Conservation (phyloP, 1,140 invertebrate genomes). For the Dinoponera quadriceps region DNA sequence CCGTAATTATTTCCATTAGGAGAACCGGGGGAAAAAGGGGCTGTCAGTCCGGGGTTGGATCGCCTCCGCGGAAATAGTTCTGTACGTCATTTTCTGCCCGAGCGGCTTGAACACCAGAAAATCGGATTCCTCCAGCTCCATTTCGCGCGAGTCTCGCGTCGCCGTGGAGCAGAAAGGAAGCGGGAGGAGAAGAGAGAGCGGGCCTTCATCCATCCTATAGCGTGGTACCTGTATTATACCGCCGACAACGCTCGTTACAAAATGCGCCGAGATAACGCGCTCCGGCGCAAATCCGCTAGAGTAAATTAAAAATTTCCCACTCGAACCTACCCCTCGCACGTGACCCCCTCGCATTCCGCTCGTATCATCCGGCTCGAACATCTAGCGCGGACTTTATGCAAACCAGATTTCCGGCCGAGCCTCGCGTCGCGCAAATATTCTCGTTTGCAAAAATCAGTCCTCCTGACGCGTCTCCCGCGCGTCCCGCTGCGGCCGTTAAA, state of each 20-base stretch:
- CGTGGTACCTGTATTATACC: slow-evolving; percentile 39
- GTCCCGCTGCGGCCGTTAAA: slow-evolving; percentile 17
- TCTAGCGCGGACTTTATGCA: slow-evolving; percentile 2
- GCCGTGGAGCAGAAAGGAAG: slow-evolving; percentile 17
- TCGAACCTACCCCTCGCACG: slow-evolving; percentile 19
- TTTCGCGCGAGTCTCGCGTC: slow-evolving; percentile 70
- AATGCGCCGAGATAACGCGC: slow-evolving; percentile 64
- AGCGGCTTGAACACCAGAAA: slow-evolving; percentile 68
- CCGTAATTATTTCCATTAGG: slow-evolving; percentile 59
- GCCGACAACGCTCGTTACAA: slow-evolving; percentile 58
- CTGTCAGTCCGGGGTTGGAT: slow-evolving; percentile 11
- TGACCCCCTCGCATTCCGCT: background rate
- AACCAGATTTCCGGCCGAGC: slow-evolving; percentile 18
- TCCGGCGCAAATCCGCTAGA: slow-evolving; percentile 39
- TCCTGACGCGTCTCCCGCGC: background rate
- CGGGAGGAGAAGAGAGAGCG: background rate
- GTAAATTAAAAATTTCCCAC: slow-evolving; percentile 70
- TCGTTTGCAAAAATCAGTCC: slow-evolving; percentile 23
- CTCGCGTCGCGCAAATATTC: slow-evolving; percentile 5
- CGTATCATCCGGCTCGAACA: background rate
- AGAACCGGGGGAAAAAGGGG: background rate
- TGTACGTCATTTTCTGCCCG: slow-evolving; percentile 72
- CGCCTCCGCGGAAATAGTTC: slow-evolving; percentile 72
- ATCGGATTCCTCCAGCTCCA: slow-evolving; percentile 75
- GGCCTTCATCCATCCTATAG: slow-evolving; percentile 5